Evolutionary conservation across 1,140 invertebrate genomes (phyloP), one percentile per base, ranked within the genome.

Genomic region (Drosophila carrolli): DNA sequence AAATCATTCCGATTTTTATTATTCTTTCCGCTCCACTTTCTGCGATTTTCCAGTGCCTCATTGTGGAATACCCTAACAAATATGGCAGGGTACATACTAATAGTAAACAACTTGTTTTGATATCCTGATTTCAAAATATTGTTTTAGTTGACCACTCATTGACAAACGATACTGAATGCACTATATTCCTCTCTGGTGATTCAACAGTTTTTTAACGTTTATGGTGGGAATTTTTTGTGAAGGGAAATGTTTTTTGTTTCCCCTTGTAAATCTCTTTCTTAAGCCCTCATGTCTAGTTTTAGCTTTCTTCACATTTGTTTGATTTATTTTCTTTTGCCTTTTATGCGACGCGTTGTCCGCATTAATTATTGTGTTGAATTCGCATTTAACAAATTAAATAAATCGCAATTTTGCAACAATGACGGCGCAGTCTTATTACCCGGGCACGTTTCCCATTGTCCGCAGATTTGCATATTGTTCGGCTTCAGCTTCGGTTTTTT

Each of bases 381-480:
- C 55, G 40, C 41, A 59, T 57, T 81, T 81, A 77, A 55, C 58
- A 78, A 78, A 82, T 82, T 78, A 75, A 88, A 88, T 76, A 77
- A 85, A 61, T 61, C 66, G 57, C 60, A 86, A 75, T 84, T 81
- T 68, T 48, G 59, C 67, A 85, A 72, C 63, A 51, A 74, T 57
- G 72, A 66, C 56, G 48, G 35, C 58, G 58, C 55, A 61, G 57
- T 79, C 48, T 60, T 48, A 75, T 78, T 83, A 75, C 58, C 48
- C 68, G 58, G 61, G 65, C 67, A 71, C 65, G 65, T 71, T 71
- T 71, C 43, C 65, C 67, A 57, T 71, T 71, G 67, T 71, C 50
- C 65, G 44, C 10, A 35, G 32, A 40, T 61, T 71, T 68, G 67
- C 67, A 71, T 71, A 71, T 71, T 48, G 51, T 44, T 71, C 51